A percentile compares a stretch with the other conserved stretches of the same genome.
phyloP scores from a whole-genome alignment of 2,113 vertebrate genomes.

The Corythornis madagascariensis region DNA sequence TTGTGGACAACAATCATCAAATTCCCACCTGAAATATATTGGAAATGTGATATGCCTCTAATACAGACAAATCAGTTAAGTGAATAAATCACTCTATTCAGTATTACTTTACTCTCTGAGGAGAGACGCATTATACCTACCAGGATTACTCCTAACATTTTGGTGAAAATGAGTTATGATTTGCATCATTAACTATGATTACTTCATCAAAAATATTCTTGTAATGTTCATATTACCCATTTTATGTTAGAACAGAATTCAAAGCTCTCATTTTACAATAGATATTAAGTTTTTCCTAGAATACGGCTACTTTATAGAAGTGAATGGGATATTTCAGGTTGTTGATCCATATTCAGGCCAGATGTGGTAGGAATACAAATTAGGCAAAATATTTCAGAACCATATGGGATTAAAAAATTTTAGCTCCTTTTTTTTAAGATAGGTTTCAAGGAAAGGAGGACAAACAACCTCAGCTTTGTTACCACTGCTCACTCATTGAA shows the following conservation, averaged over 20 bases:
- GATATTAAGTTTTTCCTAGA: not conserved
- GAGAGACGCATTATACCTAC: not conserved
- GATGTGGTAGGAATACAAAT: not conserved
- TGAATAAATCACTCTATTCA: not conserved
- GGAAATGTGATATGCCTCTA: not conserved
- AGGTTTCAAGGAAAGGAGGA: not conserved
- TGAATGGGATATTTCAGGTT: not conserved
- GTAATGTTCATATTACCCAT: not conserved
- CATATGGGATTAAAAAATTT: not conserved
- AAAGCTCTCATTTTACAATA: not conserved
- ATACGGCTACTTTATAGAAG: not conserved
- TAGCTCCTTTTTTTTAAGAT: not conserved
- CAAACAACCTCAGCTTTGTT: not conserved
- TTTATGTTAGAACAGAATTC: not conserved
- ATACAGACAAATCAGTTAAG: not conserved
- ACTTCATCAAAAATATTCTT: not conserved
- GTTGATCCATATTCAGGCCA: not conserved
- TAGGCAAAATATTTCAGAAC: not conserved
- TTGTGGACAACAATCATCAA: not conserved
- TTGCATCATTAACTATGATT: not conserved
- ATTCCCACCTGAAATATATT: not conserved
- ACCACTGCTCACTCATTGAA: not conserved
- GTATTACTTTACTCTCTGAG: not conserved
- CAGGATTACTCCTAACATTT: not conserved
- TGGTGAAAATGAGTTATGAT: not conserved